phyloP scores from a whole-genome alignment of 2,888 invertebrate species.

The Hedya salicella region DNA sequence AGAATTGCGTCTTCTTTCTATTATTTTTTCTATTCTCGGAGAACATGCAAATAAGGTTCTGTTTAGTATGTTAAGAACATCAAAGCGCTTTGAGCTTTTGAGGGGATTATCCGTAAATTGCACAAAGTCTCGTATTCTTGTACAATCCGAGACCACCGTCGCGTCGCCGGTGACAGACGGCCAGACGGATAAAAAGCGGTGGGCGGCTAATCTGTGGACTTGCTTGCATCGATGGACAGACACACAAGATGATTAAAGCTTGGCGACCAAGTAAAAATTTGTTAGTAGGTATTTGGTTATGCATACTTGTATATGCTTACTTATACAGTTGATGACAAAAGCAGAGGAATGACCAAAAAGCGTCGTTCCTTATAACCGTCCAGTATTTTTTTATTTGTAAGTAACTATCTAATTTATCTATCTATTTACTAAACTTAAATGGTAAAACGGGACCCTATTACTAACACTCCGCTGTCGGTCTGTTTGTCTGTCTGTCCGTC shows the following conservation, averaged over 20 bases:
- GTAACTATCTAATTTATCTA: too few relatives aligned
- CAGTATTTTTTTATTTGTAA: too few relatives aligned
- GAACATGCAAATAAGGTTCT: slow-evolving; percentile 6
- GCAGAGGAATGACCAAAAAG: too few relatives aligned
- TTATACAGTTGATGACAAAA: too few relatives aligned
- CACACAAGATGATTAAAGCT: slow-evolving; percentile 6
- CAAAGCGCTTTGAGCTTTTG: slow-evolving; percentile 21
- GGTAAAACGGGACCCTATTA: too few relatives aligned
- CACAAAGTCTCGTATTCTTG: slow-evolving; percentile 30
- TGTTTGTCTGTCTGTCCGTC: too few relatives aligned
- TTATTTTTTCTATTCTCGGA: slow-evolving; percentile 3
- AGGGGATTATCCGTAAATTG: slow-evolving; percentile 38
- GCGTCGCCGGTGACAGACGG: slow-evolving; percentile 24
- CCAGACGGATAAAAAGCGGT: slow-evolving; percentile 24
- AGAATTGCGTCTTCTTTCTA: slow-evolving; percentile 25
- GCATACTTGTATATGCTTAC: too few relatives aligned
- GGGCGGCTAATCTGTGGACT: slow-evolving; percentile 30
- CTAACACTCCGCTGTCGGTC: too few relatives aligned
- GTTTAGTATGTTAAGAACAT: slow-evolving; percentile 30
- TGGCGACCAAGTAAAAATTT: background rate
- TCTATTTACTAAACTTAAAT: too few relatives aligned
- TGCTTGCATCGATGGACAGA: slow-evolving; percentile 12
- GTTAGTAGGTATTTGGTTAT: too few relatives aligned
- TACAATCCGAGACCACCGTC: slow-evolving; percentile 40
- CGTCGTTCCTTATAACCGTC: too few relatives aligned